Percentiles rank a stretch among this genome's conserved stretches.
Conservation (phyloP, 2,888 invertebrate genomes). For the Eupithecia inturbata region DNA sequence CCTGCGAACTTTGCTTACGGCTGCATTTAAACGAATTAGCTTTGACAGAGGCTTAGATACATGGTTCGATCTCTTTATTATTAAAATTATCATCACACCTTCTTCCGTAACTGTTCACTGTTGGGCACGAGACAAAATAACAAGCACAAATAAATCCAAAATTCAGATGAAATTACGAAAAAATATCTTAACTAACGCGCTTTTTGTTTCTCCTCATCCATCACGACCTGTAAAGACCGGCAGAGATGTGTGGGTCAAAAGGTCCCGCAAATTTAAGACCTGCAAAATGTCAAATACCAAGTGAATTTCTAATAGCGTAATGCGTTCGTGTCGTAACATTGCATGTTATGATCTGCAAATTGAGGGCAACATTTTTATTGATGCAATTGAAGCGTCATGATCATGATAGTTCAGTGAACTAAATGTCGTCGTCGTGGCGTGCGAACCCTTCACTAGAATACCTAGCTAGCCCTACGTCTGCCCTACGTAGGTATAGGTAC, state of each 20-base stretch:
- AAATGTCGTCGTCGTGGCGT: constrained; percentile 54
- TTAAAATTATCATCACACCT: not conserved
- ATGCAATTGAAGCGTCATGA: constrained; percentile 57
- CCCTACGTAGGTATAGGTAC: too few relatives aligned
- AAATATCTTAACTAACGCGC: not conserved
- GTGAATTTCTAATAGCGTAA: constrained; percentile 53
- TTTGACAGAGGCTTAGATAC: not conserved
- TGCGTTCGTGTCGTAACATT: constrained; percentile 61
- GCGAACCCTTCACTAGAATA: constrained; percentile 46
- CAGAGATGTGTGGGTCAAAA: constrained; percentile 56
- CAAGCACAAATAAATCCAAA: not conserved
- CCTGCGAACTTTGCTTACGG: constrained; percentile 32
- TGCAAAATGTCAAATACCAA: constrained; percentile 66
- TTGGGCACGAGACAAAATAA: not conserved
- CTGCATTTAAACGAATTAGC: constrained; percentile 12
- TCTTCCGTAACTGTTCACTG: not conserved
- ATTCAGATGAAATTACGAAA: not conserved
- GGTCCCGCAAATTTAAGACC: constrained; percentile 54
- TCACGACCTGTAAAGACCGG: not conserved
- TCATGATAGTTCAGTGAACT: constrained; percentile 54
- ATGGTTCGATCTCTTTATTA: not conserved
- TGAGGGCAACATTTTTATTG: constrained; percentile 64
- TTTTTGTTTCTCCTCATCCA: not conserved
- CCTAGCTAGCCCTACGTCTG: constrained; percentile 36
- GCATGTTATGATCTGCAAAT: constrained; percentile 49